Evolutionary conservation across 2,888 invertebrate genomes (phyloP).

Genomic region (Hydroisotoma schaefferi): DNA sequence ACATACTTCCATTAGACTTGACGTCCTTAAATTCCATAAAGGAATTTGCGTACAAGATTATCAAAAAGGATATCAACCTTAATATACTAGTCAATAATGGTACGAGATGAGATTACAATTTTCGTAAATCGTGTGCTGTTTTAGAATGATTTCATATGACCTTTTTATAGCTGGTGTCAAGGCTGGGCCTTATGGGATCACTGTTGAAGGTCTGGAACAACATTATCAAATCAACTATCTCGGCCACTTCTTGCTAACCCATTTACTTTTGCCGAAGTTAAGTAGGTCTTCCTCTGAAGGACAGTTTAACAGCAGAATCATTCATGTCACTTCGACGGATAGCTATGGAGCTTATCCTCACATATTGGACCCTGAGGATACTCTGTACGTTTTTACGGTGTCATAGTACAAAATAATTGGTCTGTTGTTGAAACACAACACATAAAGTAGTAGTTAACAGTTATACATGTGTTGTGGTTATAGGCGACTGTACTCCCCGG

Average conservation of each 20-base stretch:
- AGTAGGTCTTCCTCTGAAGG: conserved; percentile 60
- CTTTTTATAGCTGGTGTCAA: conserved; percentile 74
- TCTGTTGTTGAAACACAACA: neutral
- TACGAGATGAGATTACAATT: conserved; percentile 49
- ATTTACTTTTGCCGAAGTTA: conserved; percentile 71
- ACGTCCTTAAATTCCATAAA: conserved; percentile 71
- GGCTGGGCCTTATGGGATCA: conserved; percentile 73
- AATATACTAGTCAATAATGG: conserved; percentile 77
- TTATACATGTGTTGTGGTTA: neutral
- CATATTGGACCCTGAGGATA: conserved; percentile 71
- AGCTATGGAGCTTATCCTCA: conserved; percentile 70
- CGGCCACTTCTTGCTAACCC: conserved; percentile 77
- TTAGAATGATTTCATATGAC: neutral
- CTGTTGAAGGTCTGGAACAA: conserved; percentile 77
- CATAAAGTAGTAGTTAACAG: neutral
- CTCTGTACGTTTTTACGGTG: conserved; percentile 63
- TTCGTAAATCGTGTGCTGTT: neutral
- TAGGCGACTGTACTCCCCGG: conserved; percentile 30
- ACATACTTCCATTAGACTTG: conserved; percentile 69
- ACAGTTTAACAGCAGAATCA: conserved; percentile 65
- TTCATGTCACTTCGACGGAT: conserved; percentile 82
- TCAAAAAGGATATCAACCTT: conserved; percentile 62
- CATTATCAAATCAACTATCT: conserved; percentile 84
- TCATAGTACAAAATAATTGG: neutral
- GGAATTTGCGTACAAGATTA: conserved; percentile 66